A percentile compares a stretch with the other conserved stretches of the same genome.
phyloP scores from a whole-genome alignment of 2,888 invertebrate genomes.

The Pandemis heparana region DNA sequence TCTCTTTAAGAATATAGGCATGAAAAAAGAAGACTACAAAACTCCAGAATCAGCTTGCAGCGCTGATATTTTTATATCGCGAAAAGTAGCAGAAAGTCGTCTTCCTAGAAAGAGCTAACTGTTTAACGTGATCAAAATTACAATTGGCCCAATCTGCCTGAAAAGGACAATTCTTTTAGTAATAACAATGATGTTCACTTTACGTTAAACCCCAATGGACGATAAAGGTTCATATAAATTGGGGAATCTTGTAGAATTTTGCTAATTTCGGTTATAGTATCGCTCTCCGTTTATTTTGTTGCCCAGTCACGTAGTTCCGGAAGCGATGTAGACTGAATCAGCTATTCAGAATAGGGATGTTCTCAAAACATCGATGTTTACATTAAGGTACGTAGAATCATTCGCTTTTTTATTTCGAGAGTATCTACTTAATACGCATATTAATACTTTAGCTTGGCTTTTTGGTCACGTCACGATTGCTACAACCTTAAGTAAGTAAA shows the following conservation, averaged over 20 bases:
- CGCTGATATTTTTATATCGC: too few species aligned
- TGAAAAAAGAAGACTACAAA: background rate
- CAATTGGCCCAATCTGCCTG: slow-evolving; percentile 1
- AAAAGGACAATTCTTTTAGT: slow-evolving; percentile 2
- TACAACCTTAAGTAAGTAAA: too few species aligned
- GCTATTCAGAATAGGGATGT: background rate
- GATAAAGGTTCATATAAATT: slow-evolving; percentile 10
- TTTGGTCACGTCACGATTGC: too few species aligned
- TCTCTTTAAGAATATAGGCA: background rate
- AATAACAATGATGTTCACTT: slow-evolving; percentile 3
- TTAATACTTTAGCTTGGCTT: background rate
- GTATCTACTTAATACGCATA: too few species aligned
- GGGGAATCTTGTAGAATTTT: slow-evolving; percentile 4
- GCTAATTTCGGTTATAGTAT: slow-evolving; percentile 8
- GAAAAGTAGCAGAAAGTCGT: too few species aligned
- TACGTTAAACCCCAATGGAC: slow-evolving; percentile 7
- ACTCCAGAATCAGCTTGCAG: too few species aligned
- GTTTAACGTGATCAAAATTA: background rate
- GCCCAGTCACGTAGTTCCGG: slow-evolving; percentile 5
- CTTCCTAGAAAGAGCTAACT: background rate
- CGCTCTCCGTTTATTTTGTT: background rate
- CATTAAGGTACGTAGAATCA: background rate
- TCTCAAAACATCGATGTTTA: background rate
- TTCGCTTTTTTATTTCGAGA: background rate
- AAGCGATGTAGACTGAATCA: slow-evolving; percentile 11